Percentiles rank a stretch among this genome's conserved stretches.
Conservation (phyloP, 2,797 vertebrate genomes). For the Anguilla pacifica region DNA sequence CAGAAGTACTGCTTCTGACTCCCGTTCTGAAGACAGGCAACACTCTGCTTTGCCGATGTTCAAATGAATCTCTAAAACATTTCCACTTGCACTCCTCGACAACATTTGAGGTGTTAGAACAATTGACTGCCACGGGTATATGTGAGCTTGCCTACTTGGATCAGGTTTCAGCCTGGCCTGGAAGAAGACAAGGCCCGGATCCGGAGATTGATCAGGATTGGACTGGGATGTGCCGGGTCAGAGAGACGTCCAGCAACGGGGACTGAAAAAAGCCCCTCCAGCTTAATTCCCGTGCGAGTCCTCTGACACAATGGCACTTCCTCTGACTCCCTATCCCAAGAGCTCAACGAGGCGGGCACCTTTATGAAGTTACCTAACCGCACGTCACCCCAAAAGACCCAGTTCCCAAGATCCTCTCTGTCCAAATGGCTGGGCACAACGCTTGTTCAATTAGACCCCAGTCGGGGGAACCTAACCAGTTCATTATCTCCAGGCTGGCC, state of each 20-base stretch:
- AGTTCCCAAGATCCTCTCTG: slow-evolving; percentile 52
- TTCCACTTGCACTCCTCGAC: not conserved
- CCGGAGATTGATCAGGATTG: not conserved
- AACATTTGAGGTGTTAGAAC: not conserved
- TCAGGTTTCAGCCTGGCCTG: not conserved
- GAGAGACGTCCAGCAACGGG: not conserved
- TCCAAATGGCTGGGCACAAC: slow-evolving; percentile 56
- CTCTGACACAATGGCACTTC: not conserved
- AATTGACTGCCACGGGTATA: not conserved
- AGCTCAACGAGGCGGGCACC: not conserved
- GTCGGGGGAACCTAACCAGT: slow-evolving; percentile 56
- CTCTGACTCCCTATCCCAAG: not conserved
- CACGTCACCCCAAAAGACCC: slow-evolving; percentile 42
- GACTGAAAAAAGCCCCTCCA: not conserved
- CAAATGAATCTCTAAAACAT: not conserved
- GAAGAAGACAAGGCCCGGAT: not conserved
- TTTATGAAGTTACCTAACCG: slow-evolving; percentile 17
- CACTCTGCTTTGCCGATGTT: not conserved
- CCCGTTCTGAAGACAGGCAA: not conserved
- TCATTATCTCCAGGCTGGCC: slow-evolving; percentile 62
- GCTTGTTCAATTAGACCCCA: slow-evolving; percentile 65
- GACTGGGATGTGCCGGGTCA: not conserved
- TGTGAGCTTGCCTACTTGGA: not conserved
- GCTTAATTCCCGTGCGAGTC: not conserved
- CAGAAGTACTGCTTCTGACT: not conserved